Evolutionary conservation across 2,113 vertebrate species (phyloP).

Genomic region (Catharus fuscescens): DNA sequence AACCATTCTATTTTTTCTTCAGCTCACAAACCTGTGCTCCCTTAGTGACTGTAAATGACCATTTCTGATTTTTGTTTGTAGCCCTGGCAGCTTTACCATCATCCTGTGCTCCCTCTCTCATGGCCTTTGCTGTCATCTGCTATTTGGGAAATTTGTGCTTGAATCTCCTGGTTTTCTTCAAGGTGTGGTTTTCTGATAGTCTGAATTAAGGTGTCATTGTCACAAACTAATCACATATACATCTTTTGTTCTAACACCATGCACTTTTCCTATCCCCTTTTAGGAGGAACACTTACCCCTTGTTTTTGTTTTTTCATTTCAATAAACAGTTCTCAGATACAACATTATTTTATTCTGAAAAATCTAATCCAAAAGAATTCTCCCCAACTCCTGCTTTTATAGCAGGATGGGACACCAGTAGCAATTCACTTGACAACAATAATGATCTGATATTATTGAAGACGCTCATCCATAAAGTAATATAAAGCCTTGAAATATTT

Average conservation of each 20-base stretch:
- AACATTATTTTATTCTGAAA: not conserved
- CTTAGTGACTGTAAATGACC: not conserved
- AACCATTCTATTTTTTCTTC: not conserved
- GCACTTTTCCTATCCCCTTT: not conserved
- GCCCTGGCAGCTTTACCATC: not conserved
- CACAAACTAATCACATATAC: not conserved
- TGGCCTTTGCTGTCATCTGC: not conserved
- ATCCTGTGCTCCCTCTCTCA: not conserved
- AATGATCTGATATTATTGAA: not conserved
- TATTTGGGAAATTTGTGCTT: not conserved
- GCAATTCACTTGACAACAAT: not conserved
- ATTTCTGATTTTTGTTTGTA: not conserved
- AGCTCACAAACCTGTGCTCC: not conserved
- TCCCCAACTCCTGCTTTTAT: not conserved
- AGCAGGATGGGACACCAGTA: not conserved
- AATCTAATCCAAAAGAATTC: not conserved
- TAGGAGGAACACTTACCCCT: not conserved
- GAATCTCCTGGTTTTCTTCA: not conserved
- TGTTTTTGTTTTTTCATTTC: not conserved
- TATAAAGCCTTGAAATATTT: not conserved
- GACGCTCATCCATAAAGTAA: not conserved
- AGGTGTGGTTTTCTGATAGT: not conserved
- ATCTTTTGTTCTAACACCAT: not conserved
- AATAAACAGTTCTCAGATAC: not conserved
- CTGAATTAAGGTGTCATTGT: not conserved